Percentiles rank a stretch among this genome's conserved stretches.
These are phyloP conservation scores for Liparis tanakae DNA, from an alignment of 2,797 vertebrate species.

Conservation along the genomic window DNA sequence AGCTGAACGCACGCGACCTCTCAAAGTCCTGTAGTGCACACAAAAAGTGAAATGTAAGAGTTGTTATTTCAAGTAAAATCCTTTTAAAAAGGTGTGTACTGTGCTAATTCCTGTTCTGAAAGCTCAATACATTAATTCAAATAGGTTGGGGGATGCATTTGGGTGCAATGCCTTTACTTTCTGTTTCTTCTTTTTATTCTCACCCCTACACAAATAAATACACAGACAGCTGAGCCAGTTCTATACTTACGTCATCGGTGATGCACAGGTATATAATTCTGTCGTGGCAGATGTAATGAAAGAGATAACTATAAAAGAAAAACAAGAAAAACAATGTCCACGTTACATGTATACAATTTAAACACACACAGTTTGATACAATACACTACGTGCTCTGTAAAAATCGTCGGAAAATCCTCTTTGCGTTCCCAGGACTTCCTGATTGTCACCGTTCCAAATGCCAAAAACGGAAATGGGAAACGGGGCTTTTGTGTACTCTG, in stretches of 20 bases:
- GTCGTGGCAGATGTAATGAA: constrained; percentile 99
- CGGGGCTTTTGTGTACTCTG: too few relatives aligned
- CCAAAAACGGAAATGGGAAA: too few relatives aligned
- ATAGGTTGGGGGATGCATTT: not conserved
- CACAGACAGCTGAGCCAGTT: not conserved
- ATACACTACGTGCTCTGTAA: not conserved
- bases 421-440: too few relatives aligned
- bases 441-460: too few relatives aligned
- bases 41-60: not conserved
- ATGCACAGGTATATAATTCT: constrained; percentile 98
- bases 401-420: too few relatives aligned
- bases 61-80: not conserved
- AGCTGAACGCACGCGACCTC: constrained; percentile 94
- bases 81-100: not conserved
- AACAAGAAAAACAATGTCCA: constrained; percentile 16
- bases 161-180: not conserved
- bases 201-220: not conserved
- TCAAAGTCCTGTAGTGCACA: constrained; percentile 89
- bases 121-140: too few relatives aligned
- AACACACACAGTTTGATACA: not conserved
- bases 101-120: not conserved
- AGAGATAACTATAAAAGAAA: constrained; percentile 89
- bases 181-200: not conserved
- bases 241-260: constrained; percentile 96
- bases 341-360: not conserved